phyloP scores from a whole-genome alignment of 2,888 invertebrate species.

The Cylindroiulus punctatus region DNA sequence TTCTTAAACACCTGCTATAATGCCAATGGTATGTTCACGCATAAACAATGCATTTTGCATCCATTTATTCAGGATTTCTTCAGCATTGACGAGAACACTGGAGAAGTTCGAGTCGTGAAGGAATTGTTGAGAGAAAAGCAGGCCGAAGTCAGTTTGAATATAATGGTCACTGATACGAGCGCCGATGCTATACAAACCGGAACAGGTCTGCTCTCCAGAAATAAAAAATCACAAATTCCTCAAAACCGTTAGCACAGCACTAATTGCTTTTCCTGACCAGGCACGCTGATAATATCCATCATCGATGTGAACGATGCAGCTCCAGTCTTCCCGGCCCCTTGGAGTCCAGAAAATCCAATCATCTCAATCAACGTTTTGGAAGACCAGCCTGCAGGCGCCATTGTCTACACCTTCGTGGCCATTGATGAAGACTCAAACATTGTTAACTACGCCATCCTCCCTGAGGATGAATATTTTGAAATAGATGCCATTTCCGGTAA shows the following conservation, averaged over 20 bases:
- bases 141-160: conserved; percentile 80
- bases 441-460: conserved; percentile 76
- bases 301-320: conserved; percentile 72
- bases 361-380: conserved; percentile 78
- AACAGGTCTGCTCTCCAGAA: conserved; percentile 70
- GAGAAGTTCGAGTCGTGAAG: conserved; percentile 73
- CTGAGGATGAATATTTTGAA: conserved; percentile 79
- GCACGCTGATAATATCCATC: conserved; percentile 73
- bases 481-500: conserved; percentile 84
- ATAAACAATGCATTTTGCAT: neutral
- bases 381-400: conserved; percentile 82
- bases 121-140: conserved; percentile 75
- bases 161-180: conserved; percentile 82
- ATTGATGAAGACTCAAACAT: conserved; percentile 84
- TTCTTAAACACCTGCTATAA: neutral
- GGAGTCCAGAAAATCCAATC: conserved; percentile 74
- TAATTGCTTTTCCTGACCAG: conserved; percentile 64
- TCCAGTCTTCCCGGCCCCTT: conserved; percentile 76
- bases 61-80: conserved; percentile 32
- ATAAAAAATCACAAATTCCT: neutral
- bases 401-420: conserved; percentile 80
- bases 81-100: conserved; percentile 69
- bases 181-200: conserved; percentile 81
- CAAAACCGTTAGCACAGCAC: neutral
- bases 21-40: neutral